Percentiles rank a stretch among this genome's conserved stretches.
Evolutionary conservation across 2,888 invertebrate genomes (phyloP).

Genomic region (Balanococcus diminutus): DNA sequence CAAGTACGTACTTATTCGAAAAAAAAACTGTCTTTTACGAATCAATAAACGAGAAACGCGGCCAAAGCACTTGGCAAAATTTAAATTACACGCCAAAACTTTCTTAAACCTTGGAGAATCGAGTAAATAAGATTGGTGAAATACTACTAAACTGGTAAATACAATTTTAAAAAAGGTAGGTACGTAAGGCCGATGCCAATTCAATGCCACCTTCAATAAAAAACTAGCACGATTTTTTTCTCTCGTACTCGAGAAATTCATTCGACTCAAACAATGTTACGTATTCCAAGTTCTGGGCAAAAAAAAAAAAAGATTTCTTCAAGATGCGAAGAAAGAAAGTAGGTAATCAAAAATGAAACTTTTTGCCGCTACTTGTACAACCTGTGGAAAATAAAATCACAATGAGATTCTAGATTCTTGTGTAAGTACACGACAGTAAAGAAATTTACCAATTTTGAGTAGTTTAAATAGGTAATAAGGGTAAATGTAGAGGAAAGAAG

Average conservation of each 20-base stretch:
- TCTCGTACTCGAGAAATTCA: neutral
- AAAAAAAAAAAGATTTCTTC: neutral
- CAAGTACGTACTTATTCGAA: neutral
- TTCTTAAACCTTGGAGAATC: slow-evolving; percentile 7
- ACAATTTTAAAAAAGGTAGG: no score
- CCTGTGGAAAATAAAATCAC: neutral
- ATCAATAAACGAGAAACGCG: neutral
- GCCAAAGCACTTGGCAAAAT: neutral
- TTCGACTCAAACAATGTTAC: neutral
- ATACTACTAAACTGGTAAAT: neutral
- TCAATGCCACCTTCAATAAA: no score
- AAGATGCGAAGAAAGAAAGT: neutral
- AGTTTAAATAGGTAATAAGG: neutral
- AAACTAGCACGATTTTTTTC: neutral
- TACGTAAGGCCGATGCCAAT: neutral
- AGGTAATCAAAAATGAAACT: neutral
- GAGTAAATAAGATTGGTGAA: slow-evolving; percentile 18
- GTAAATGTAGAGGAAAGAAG: no score
- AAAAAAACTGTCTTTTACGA: neutral
- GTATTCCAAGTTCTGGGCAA: neutral
- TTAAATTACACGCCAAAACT: neutral
- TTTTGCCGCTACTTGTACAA: neutral
- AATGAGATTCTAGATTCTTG: neutral
- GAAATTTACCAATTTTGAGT: neutral
- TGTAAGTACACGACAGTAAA: neutral